A percentile compares a stretch with the other conserved stretches of the same genome.
Evolutionary conservation across 2,797 vertebrate species (phyloP).

Genomic region (Sebastes kiyomatsui): DNA sequence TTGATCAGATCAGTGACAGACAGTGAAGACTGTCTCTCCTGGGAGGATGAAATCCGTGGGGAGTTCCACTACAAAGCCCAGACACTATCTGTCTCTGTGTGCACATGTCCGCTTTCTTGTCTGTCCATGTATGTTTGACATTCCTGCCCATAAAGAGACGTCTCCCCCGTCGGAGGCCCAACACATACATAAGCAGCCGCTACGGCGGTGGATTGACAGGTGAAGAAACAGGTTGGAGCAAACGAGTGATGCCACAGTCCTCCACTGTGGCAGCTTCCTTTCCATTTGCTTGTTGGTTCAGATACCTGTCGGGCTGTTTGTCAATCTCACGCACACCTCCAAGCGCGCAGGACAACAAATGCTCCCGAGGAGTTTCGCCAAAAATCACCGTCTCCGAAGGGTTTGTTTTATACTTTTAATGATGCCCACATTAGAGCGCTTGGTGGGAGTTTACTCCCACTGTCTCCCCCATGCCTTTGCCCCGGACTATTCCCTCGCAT

Average conservation of each 20-base stretch:
- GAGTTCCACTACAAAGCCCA: conserved; percentile 14
- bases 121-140: conserved; percentile 22
- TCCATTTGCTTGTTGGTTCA: conserved; percentile 20
- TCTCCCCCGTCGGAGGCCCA: neutral
- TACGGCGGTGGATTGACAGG: conserved; percentile 35
- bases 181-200: conserved; percentile 13
- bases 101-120: neutral
- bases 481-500: conserved; percentile 64
- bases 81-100: neutral
- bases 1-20: conserved; percentile 61
- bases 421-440: conserved; percentile 48
- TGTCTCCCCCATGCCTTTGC: conserved; percentile 54
- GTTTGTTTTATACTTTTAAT: conserved; percentile 63
- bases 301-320: conserved; percentile 31
- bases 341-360: conserved; percentile 35
- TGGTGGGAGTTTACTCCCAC: conserved; percentile 54
- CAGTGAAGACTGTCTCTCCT: conserved; percentile 30
- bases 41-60: conserved; percentile 23
- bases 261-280: conserved; percentile 6
- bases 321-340: conserved; percentile 31
- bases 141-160: conserved; percentile 16
- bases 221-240: conserved; percentile 26
- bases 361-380: conserved; percentile 8
- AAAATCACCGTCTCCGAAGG: neutral
- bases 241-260: conserved; percentile 19